phyloP scores from a whole-genome alignment of 2,888 invertebrate genomes.

The Biston stratarius region DNA sequence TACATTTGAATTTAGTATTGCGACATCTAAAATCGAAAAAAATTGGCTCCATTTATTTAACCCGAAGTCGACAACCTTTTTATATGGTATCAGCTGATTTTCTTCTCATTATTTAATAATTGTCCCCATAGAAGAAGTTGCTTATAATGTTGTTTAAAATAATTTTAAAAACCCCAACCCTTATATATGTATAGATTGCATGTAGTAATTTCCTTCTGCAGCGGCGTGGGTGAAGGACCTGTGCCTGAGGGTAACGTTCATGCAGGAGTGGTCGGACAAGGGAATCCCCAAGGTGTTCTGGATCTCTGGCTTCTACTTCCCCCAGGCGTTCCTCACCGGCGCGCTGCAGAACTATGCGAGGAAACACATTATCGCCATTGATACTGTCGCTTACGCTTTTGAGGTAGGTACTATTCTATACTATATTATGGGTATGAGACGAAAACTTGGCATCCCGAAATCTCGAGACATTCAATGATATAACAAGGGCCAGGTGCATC shows the following conservation, averaged over 20 bases:
- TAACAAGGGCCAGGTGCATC: too few species aligned
- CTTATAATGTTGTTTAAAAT: too few species aligned
- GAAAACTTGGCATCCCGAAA: too few species aligned
- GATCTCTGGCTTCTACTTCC: slow-evolving; percentile 95
- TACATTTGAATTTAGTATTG: too few species aligned
- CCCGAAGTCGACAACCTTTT: too few species aligned
- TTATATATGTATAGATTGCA: neutral
- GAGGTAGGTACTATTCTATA: slow-evolving; percentile 69
- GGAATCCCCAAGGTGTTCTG: slow-evolving; percentile 92
- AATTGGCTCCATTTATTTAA: too few species aligned
- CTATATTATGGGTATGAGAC: neutral
- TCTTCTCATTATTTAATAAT: too few species aligned
- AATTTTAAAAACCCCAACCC: too few species aligned
- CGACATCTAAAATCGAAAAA: too few species aligned
- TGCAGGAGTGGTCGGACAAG: slow-evolving; percentile 87
- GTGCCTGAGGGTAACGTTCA: slow-evolving; percentile 87
- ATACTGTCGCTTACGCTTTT: slow-evolving; percentile 88
- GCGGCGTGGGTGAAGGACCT: slow-evolving; percentile 90
- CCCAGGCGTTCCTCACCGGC: slow-evolving; percentile 94
- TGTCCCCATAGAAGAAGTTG: too few species aligned
- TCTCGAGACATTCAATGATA: too few species aligned
- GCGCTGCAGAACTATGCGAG: slow-evolving; percentile 94
- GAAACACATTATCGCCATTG: slow-evolving; percentile 91
- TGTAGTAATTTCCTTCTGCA: slow-evolving; percentile 51
- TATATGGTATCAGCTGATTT: too few species aligned